These are phyloP conservation scores for Cryptus armator DNA, from an alignment of 2,888 invertebrate species.

Conservation along the genomic window DNA sequence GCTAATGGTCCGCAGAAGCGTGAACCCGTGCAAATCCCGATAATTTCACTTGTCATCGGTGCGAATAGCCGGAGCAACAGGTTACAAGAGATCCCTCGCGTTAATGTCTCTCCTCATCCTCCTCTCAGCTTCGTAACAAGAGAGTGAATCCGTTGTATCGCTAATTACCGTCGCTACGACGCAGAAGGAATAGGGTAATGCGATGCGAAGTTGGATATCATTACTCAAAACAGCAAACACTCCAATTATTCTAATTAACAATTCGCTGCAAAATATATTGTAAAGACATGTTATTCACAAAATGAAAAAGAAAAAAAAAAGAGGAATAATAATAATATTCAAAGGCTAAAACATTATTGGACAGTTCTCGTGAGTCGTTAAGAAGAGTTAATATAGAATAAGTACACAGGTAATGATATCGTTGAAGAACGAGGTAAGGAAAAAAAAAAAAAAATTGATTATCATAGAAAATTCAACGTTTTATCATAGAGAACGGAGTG, in stretches of 20 bases:
- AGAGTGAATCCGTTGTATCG: constrained; percentile 32
- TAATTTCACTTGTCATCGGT: constrained; percentile 61
- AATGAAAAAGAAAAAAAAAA: constrained; percentile 1
- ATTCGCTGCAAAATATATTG: constrained; percentile 40
- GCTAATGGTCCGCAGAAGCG: constrained; percentile 30
- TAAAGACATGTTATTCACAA: constrained; percentile 23
- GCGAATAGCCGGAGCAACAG: constrained; percentile 53
- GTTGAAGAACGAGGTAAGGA: constrained; percentile 11
- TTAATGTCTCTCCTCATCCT: background rate
- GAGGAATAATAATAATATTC: background rate
- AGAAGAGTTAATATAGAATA: constrained; percentile 8
- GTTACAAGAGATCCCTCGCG: constrained; percentile 35
- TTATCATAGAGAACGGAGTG: constrained; percentile 54
- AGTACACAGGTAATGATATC: constrained; percentile 11
- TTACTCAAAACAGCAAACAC: background rate
- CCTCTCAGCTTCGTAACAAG: constrained; percentile 4
- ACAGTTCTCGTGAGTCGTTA: background rate
- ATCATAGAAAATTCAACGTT: constrained; percentile 65
- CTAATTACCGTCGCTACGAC: constrained; percentile 24
- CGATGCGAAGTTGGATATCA: background rate
- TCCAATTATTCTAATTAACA: constrained; percentile 18
- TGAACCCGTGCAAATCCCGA: constrained; percentile 52
- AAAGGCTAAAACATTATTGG: background rate
- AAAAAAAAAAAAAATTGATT: constrained; percentile 11
- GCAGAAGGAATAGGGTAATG: background rate